Evolutionary conservation across 2,888 invertebrate species (phyloP).

Genomic region (Pherbina coryleti): DNA sequence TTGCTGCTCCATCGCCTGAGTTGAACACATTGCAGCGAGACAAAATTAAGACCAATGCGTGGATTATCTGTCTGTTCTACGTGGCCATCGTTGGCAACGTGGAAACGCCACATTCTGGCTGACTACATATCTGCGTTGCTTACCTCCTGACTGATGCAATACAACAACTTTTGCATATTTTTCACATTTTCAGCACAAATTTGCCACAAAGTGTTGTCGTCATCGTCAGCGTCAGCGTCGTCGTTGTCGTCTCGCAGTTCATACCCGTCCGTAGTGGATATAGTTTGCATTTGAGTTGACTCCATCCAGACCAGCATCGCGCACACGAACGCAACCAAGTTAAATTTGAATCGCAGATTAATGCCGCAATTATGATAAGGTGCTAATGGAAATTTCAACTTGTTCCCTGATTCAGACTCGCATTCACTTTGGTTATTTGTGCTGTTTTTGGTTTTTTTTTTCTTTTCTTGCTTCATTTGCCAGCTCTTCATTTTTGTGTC

Average conservation of each 20-base stretch:
- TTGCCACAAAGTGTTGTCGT: slow-evolving; percentile 43
- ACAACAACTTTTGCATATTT: slow-evolving; percentile 48
- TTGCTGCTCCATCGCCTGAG: neutral
- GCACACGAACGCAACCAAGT: slow-evolving; percentile 25
- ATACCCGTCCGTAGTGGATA: neutral
- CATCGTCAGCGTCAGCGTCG: neutral
- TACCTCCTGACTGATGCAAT: neutral
- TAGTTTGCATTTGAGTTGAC: neutral
- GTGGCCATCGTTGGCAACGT: neutral
- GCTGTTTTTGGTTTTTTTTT: slow-evolving; percentile 15
- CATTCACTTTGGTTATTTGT: slow-evolving; percentile 42
- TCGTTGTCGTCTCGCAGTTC: neutral
- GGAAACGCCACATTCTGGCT: neutral
- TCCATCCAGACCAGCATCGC: neutral
- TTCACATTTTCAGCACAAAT: slow-evolving; percentile 50
- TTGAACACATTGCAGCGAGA: neutral
- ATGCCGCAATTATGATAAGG: slow-evolving; percentile 61
- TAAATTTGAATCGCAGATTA: slow-evolving; percentile 55
- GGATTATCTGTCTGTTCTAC: neutral
- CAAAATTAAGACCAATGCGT: neutral
- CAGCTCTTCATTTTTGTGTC: neutral
- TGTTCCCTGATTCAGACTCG: slow-evolving; percentile 43
- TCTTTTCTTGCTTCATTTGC: neutral
- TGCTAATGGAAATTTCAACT: slow-evolving; percentile 61
- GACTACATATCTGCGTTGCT: neutral